These are phyloP conservation scores for Synergus gifuensis DNA, from an alignment of 2,888 invertebrate genomes.

Conservation along the genomic window DNA sequence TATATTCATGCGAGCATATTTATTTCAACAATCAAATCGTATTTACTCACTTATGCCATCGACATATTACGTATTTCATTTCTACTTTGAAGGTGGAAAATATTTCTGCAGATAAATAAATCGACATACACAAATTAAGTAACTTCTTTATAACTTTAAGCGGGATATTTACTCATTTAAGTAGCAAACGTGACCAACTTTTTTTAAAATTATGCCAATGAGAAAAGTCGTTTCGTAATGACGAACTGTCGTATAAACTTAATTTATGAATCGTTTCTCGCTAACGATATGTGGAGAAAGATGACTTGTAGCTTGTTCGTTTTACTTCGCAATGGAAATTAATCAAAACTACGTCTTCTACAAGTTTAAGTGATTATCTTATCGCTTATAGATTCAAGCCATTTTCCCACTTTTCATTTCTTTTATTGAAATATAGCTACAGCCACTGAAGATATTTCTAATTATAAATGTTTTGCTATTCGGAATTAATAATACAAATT, in stretches of 20 bases:
- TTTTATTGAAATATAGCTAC: not conserved
- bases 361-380: conserved; percentile 5
- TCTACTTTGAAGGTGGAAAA: not conserved
- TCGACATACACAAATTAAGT: not conserved
- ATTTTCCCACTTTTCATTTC: conserved; percentile 9
- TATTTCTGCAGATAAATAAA: not conserved
- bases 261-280: conserved; percentile 23
- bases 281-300: conserved; percentile 22
- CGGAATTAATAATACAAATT: not conserved
- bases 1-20: not conserved
- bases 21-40: not conserved
- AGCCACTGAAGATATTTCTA: not conserved
- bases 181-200: not conserved
- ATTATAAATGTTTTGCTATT: not conserved
- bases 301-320: conserved; percentile 17
- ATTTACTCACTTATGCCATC: not conserved
- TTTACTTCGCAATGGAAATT: not conserved
- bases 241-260: conserved; percentile 4
- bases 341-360: conserved; percentile 12
- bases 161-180: not conserved
- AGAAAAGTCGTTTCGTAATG: conserved; percentile 23
- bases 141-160: not conserved
- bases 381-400: not conserved
- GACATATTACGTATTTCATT: not conserved
- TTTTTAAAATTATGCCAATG: conserved; percentile 16